phyloP scores from a whole-genome alignment of 2,113 vertebrate genomes.

The Scortum barcoo region DNA sequence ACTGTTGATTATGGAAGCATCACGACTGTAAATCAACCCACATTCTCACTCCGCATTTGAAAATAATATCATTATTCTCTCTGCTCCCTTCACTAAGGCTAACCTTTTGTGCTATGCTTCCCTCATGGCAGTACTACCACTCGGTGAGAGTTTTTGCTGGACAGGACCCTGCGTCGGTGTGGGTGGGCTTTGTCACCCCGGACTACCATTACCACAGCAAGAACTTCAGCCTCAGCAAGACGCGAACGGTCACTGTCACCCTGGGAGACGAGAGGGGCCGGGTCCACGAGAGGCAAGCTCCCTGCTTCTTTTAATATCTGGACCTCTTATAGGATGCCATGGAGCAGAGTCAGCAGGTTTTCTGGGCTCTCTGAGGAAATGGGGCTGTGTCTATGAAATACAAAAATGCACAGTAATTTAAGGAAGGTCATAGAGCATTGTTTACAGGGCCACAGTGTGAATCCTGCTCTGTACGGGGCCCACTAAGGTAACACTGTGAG shows the following conservation, averaged over 20 bases:
- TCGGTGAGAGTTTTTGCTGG: conserved; percentile 94
- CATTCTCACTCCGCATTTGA: not conserved
- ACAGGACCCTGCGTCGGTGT: conserved; percentile 93
- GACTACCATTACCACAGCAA: conserved; percentile 97
- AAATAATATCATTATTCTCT: not conserved
- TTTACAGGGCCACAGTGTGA: conserved; percentile 1
- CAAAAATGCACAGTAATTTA: not conserved
- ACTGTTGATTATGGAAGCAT: conserved; percentile 81
- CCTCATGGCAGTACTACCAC: conserved; percentile 86
- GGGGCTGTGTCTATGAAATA: not conserved
- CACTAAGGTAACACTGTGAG: not conserved
- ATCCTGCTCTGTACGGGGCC: not conserved
- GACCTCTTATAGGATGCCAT: not conserved
- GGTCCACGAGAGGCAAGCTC: conserved; percentile 93
- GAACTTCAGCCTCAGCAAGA: conserved; percentile 92
- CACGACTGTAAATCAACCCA: conserved; percentile 77
- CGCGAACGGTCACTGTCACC: conserved; percentile 94
- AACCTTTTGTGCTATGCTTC: not conserved
- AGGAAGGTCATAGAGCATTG: not conserved
- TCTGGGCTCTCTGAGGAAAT: not conserved
- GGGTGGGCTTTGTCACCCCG: conserved; percentile 98
- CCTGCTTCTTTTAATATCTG: conserved; percentile 2
- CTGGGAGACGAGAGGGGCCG: conserved; percentile 96
- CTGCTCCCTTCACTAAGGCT: not conserved
- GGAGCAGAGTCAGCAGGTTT: conserved; percentile 2